Percentiles rank a stretch among this genome's conserved stretches.
These are phyloP conservation scores for Rhinophrynus dorsalis DNA, from an alignment of 2,797 vertebrate genomes.

Conservation along the genomic window DNA sequence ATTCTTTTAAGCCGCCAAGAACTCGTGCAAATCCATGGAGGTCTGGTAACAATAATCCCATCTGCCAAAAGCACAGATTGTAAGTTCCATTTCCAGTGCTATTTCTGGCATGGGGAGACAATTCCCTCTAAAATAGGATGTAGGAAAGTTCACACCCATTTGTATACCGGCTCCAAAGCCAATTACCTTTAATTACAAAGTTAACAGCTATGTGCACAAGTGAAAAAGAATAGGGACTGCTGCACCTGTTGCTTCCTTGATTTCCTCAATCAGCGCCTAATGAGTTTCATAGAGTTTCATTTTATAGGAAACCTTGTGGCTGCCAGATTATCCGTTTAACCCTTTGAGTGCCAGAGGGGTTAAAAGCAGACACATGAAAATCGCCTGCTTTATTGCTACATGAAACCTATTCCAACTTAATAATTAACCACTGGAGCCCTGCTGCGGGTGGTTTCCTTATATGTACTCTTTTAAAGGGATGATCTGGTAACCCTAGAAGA, in stretches of 20 bases:
- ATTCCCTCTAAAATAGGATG: slow-evolving; percentile 17
- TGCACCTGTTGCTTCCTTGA: slow-evolving; percentile 18
- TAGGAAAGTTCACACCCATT: slow-evolving; percentile 23
- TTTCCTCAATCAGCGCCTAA: background rate
- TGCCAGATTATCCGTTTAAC: too few species aligned
- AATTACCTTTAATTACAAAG: slow-evolving; percentile 31
- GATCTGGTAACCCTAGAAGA: too few species aligned
- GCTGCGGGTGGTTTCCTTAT: too few species aligned
- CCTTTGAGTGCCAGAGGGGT: too few species aligned
- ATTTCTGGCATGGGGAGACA: slow-evolving; percentile 12
- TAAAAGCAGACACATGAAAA: too few species aligned
- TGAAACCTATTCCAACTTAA: too few species aligned
- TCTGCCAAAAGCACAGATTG: slow-evolving; percentile 12
- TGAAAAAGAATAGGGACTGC: slow-evolving; percentile 4
- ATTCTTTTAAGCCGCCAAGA: slow-evolving; percentile 1
- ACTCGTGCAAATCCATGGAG: slow-evolving; percentile 6
- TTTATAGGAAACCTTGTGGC: too few species aligned
- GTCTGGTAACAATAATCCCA: slow-evolving; percentile 24
- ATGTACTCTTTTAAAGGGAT: too few species aligned
- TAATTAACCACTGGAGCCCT: too few species aligned
- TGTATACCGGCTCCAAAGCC: background rate
- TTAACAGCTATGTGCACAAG: slow-evolving; percentile 18
- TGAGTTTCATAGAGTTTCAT: too few species aligned
- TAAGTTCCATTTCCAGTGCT: slow-evolving; percentile 6
- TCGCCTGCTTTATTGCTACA: too few species aligned